Conservation (phyloP, 2,888 invertebrate genomes). For the Dermolepida albohirtum region DNA sequence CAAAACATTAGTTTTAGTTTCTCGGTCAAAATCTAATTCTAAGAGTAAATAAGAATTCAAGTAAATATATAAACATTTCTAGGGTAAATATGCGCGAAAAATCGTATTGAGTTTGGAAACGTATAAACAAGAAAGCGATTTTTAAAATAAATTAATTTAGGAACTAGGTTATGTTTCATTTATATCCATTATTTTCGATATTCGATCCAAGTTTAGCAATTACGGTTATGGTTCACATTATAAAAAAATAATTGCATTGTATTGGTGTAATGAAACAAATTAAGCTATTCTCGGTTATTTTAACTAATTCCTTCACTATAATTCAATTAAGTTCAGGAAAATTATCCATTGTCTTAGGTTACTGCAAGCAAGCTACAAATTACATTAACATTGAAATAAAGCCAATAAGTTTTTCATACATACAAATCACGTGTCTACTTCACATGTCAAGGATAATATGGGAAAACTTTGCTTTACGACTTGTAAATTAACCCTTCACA, state of each 20-base stretch:
- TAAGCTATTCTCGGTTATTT: background rate
- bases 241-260: too few relatives aligned
- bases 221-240: too few relatives aligned
- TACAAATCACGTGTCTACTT: slow-evolving; percentile 1
- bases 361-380: slow-evolving; percentile 3
- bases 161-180: too few relatives aligned
- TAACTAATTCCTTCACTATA: background rate
- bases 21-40: too few relatives aligned
- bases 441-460: slow-evolving; percentile 1
- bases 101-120: background rate
- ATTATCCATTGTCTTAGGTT: background rate
- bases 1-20: too few relatives aligned
- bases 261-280: too few relatives aligned
- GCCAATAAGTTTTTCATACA: background rate
- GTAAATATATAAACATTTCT: too few relatives aligned
- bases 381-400: background rate
- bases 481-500: background rate
- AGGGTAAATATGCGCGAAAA: background rate
- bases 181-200: too few relatives aligned
- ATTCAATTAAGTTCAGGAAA: background rate
- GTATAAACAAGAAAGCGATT: too few relatives aligned
- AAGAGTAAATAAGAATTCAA: too few relatives aligned
- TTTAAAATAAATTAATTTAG: too few relatives aligned
- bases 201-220: too few relatives aligned
- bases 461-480: background rate